A percentile compares a stretch with the other conserved stretches of the same genome.
Evolutionary conservation across 2,113 vertebrate species (phyloP).

Genomic region (Castor canadensis): DNA sequence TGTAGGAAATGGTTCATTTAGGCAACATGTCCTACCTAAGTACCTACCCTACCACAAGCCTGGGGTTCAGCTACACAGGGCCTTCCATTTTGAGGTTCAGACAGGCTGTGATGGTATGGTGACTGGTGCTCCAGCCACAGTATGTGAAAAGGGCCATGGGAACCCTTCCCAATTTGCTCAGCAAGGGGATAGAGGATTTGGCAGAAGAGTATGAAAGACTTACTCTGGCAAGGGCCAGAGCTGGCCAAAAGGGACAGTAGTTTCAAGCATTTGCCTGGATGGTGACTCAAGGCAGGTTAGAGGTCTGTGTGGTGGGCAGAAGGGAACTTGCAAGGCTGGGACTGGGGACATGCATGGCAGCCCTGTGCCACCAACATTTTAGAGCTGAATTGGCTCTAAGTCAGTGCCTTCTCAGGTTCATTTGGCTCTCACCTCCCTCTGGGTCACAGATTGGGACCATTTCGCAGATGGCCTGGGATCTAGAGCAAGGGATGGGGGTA

Average conservation of each 20-base stretch:
- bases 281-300: not conserved
- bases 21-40: not conserved
- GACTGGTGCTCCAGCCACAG: not conserved
- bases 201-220: not conserved
- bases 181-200: not conserved
- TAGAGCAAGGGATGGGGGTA: not conserved
- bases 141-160: accelerated
- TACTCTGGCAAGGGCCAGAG: not conserved
- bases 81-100: not conserved
- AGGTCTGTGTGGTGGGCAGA: not conserved
- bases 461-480: not conserved
- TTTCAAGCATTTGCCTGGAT: not conserved
- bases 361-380: not conserved
- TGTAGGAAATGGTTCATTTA: not conserved
- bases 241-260: not conserved
- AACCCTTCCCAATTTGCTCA: not conserved
- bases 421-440: not conserved
- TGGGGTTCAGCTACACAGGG: accelerated
- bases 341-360: not conserved
- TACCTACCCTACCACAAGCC: not conserved
- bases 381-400: not conserved
- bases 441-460: not conserved
- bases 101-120: accelerated
- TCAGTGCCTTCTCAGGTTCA: not conserved
- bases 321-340: not conserved